phyloP scores from a whole-genome alignment of 1,140 invertebrate genomes.

The Cyrtorhinus lividipennis region DNA sequence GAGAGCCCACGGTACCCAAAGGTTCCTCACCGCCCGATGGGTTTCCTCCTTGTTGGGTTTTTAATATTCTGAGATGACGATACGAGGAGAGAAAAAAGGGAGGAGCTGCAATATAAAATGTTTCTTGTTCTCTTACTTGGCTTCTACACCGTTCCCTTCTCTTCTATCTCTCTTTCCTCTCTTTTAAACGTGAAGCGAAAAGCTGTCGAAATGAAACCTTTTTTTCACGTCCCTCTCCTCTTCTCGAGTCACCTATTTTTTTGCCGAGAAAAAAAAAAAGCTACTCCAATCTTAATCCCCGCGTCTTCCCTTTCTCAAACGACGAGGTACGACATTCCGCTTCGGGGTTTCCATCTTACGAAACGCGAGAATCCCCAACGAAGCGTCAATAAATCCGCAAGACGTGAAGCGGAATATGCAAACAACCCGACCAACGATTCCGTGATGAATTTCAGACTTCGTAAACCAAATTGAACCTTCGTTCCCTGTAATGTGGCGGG shows the following conservation, averaged over 20 bases:
- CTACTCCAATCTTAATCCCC: conserved; percentile 7
- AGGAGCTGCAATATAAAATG: conserved; percentile 1
- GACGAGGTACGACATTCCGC: background rate
- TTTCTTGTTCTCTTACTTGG: background rate
- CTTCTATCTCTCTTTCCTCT: background rate
- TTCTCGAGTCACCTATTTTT: background rate
- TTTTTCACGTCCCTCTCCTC: background rate
- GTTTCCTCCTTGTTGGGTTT: conserved; percentile 1
- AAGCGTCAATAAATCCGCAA: background rate
- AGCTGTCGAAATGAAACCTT: conserved; percentile 9
- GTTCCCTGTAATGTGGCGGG: too few relatives aligned
- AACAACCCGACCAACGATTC: too few relatives aligned
- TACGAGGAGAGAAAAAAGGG: background rate
- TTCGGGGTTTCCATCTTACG: background rate
- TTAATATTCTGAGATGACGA: background rate
- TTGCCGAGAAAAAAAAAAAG: background rate
- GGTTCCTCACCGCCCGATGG: background rate
- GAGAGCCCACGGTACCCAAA: background rate
- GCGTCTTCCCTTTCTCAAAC: background rate
- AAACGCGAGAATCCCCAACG: background rate
- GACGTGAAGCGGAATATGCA: background rate
- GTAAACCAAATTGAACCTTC: too few relatives aligned
- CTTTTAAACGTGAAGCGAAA: background rate
- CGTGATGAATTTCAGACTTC: too few relatives aligned
- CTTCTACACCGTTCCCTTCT: background rate